Evolutionary conservation across 1,140 invertebrate genomes (phyloP).

Genomic region (Hirudo medicinalis): DNA sequence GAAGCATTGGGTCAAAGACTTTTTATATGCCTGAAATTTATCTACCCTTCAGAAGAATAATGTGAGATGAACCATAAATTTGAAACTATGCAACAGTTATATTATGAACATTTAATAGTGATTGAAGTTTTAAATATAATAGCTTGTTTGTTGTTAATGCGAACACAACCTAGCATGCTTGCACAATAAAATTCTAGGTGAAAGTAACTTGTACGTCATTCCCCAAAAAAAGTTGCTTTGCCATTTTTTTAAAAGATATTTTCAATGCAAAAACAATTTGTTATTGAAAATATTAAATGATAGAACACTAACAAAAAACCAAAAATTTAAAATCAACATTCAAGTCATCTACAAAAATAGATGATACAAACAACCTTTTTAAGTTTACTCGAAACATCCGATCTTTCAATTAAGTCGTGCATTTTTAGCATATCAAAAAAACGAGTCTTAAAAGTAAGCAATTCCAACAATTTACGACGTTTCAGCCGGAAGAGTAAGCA

Average conservation of each 20-base stretch:
- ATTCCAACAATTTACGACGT: too few species aligned
- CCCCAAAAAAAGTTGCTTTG: too few species aligned
- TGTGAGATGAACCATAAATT: neutral
- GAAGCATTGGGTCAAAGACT: neutral
- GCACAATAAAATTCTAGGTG: too few species aligned
- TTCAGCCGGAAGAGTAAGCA: too few species aligned
- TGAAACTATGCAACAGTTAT: too few species aligned
- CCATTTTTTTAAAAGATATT: neutral
- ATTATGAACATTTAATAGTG: too few species aligned
- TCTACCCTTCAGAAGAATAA: neutral
- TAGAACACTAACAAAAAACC: neutral
- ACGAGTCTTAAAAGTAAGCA: too few species aligned
- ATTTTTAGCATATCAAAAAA: neutral
- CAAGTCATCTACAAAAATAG: neutral
- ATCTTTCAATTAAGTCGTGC: neutral
- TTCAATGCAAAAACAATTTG: neutral
- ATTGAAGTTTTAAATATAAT: too few species aligned
- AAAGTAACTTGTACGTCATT: too few species aligned
- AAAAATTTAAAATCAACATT: neutral
- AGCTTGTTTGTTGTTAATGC: too few species aligned
- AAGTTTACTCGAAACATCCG: slow-evolving; percentile 6
- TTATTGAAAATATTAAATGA: neutral
- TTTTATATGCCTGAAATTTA: too few species aligned
- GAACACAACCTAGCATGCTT: too few species aligned
- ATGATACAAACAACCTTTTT: neutral